Conservation (phyloP, 2,113 vertebrate species). For the Colistium nudipinnis region DNA sequence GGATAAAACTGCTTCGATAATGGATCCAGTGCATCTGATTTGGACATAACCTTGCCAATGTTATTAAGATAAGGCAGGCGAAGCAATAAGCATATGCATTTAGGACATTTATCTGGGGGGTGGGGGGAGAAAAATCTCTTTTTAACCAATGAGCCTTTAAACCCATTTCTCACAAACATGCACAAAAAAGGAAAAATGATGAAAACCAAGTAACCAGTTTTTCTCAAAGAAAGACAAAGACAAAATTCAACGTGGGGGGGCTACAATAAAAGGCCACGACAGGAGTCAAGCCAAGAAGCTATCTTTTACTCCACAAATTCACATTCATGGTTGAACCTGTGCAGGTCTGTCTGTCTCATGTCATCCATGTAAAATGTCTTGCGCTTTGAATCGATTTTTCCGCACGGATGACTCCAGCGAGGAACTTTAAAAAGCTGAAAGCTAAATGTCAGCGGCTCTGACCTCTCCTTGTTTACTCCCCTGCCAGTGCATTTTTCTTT, state of each 20-base stretch:
- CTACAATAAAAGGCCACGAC: background rate
- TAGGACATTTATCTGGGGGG: background rate
- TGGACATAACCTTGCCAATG: slow-evolving; percentile 47
- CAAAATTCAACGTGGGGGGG: background rate
- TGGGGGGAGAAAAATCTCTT: background rate
- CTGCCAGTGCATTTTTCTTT: background rate
- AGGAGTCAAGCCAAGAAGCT: slow-evolving; percentile 19
- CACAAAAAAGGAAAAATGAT: background rate
- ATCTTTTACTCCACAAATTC: slow-evolving; percentile 31
- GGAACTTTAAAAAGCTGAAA: slow-evolving; percentile 44
- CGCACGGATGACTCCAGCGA: slow-evolving; percentile 46
- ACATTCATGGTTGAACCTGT: slow-evolving; percentile 46
- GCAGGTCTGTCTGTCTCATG: slow-evolving; percentile 21
- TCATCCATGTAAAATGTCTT: slow-evolving; percentile 59
- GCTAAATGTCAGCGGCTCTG: slow-evolving; percentile 70
- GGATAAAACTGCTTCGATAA: slow-evolving; percentile 28
- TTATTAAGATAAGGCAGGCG: slow-evolving; percentile 15
- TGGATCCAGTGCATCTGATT: slow-evolving; percentile 22
- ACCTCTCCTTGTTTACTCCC: slow-evolving; percentile 39
- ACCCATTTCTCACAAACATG: slow-evolving; percentile 1
- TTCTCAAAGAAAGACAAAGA: background rate
- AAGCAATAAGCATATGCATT: background rate
- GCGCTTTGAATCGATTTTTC: slow-evolving; percentile 62
- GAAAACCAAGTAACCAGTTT: background rate
- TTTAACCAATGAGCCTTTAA: slow-evolving; percentile 1